Evolutionary conservation across 2,113 vertebrate genomes (phyloP).

Genomic region (Rhinogobius similis): DNA sequence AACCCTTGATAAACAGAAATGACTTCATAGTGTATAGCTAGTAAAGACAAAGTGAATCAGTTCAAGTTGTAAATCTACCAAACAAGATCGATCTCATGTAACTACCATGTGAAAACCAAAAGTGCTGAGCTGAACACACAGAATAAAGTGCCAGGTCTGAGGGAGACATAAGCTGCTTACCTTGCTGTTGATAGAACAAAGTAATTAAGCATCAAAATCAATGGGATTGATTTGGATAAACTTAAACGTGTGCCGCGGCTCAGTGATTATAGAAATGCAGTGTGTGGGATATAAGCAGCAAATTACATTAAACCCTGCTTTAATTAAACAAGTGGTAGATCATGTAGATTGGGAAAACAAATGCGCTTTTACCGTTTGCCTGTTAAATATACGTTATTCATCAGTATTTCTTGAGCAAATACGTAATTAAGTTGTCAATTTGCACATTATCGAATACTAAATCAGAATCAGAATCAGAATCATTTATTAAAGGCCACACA

Average conservation of each 20-base stretch:
- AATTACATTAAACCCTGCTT: slow-evolving; percentile 14
- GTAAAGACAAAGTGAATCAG: no score
- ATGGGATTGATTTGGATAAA: slow-evolving; percentile 34
- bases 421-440: neutral
- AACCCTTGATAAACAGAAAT: no score
- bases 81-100: neutral
- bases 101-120: neutral
- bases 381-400: neutral
- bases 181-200: slow-evolving; percentile 28
- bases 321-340: neutral
- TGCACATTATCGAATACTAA: no score
- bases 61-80: no score
- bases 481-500: no score
- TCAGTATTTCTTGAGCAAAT: neutral
- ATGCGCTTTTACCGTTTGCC: neutral
- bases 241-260: slow-evolving; percentile 12
- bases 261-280: slow-evolving; percentile 24
- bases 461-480: no score
- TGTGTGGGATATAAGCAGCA: neutral
- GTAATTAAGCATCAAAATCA: slow-evolving; percentile 33
- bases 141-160: neutral
- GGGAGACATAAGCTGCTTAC: neutral
- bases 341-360: neutral
- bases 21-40: no score
- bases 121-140: neutral